Evolutionary conservation across 1,140 invertebrate species (phyloP).

Genomic region (Phenacoccus solenopsis): DNA sequence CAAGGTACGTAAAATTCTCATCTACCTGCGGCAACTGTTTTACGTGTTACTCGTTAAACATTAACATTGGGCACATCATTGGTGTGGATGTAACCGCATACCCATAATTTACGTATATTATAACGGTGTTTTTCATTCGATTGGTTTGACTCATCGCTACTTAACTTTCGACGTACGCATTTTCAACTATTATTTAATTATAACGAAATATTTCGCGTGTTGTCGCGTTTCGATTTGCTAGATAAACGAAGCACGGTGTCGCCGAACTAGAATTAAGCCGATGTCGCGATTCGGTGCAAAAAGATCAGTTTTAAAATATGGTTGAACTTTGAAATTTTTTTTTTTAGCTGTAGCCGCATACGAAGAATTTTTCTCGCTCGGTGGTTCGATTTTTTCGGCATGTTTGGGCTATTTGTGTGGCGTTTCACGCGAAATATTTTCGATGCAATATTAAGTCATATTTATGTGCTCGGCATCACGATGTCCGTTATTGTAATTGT

Average conservation of each 20-base stretch:
- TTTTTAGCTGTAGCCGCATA: background rate
- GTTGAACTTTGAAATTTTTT: background rate
- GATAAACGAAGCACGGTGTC: too few relatives aligned
- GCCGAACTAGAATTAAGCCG: too few relatives aligned
- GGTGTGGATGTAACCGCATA: background rate
- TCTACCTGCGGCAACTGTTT: slow-evolving; percentile 9
- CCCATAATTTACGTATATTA: too few relatives aligned
- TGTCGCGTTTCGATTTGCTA: background rate
- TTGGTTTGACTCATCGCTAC: too few relatives aligned
- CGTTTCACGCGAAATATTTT: background rate
- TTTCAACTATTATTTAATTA: too few relatives aligned
- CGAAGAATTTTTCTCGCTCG: background rate
- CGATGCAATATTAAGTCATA: background rate
- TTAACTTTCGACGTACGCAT: background rate
- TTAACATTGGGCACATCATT: background rate
- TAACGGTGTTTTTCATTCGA: too few relatives aligned
- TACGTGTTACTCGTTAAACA: background rate
- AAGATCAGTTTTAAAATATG: too few relatives aligned
- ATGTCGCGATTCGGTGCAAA: too few relatives aligned
- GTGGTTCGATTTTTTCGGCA: background rate
- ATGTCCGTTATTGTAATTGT: background rate
- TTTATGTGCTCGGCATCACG: too few relatives aligned
- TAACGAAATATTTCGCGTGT: background rate
- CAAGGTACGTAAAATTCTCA: slow-evolving; percentile 22
- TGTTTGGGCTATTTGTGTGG: too few relatives aligned